phyloP scores from a whole-genome alignment of 2,113 vertebrate genomes.

The Trichomycterus rosablanca region DNA sequence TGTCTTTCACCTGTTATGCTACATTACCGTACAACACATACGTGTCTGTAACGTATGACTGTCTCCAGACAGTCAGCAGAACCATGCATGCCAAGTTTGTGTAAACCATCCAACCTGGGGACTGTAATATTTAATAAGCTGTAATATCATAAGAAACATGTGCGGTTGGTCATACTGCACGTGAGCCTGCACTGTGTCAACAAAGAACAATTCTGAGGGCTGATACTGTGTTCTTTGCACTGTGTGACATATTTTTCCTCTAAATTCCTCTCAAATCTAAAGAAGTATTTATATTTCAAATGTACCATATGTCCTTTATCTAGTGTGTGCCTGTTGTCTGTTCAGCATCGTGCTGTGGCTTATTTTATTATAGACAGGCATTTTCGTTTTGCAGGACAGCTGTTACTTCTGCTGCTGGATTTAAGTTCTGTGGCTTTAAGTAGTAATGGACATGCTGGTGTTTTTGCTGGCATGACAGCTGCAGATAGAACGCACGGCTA shows the following conservation, averaged over 20 bases:
- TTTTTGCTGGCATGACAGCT: constrained; percentile 10
- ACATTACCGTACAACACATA: constrained; percentile 18
- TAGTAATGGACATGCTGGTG: constrained; percentile 21
- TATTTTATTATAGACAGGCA: constrained; percentile 1
- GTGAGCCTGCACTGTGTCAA: constrained; percentile 9
- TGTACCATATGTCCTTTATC: too few relatives aligned
- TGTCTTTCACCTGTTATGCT: constrained; percentile 21
- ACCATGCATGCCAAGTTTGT: constrained; percentile 37
- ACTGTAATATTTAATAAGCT: neutral
- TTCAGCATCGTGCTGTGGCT: neutral
- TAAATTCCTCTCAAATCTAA: neutral
- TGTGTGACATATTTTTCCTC: neutral
- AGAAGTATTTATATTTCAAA: too few relatives aligned
- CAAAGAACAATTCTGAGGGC: neutral
- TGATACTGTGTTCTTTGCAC: constrained; percentile 20
- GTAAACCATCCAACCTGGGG: neutral
- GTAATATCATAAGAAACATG: neutral
- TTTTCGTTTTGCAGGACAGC: neutral
- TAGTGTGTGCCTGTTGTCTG: constrained; percentile 4
- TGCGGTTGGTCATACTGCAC: constrained; percentile 3
- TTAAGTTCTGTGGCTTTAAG: constrained; percentile 1
- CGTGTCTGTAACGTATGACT: neutral
- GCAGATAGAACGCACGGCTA: neutral
- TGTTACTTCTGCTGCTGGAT: constrained; percentile 2
- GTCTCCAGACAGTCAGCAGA: constrained; percentile 10